These are phyloP conservation scores for Alca torda DNA, from an alignment of 2,797 vertebrate genomes.

Conservation along the genomic window DNA sequence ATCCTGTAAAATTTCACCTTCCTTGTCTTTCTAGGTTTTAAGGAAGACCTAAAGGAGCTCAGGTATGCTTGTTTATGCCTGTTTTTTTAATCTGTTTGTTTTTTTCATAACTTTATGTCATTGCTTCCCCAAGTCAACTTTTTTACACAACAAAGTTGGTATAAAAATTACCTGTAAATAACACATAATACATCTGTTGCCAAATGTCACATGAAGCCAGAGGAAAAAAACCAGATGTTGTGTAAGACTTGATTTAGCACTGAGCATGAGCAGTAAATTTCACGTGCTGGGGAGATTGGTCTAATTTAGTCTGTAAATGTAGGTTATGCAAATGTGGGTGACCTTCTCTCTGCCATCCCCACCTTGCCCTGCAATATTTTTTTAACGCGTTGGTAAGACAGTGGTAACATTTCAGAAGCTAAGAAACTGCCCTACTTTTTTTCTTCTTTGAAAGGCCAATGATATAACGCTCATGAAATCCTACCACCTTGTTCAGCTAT, in stretches of 20 bases:
- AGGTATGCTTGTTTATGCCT: constrained; percentile 71
- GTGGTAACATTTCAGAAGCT: constrained; percentile 7
- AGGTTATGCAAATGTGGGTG: constrained; percentile 52
- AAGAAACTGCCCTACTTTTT: constrained; percentile 31
- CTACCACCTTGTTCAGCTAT: not conserved
- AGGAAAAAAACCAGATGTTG: not conserved
- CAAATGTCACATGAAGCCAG: not conserved
- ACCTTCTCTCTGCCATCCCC: constrained; percentile 16
- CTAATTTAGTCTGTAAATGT: constrained; percentile 45
- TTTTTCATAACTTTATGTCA: not conserved
- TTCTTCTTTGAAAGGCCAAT: constrained; percentile 22
- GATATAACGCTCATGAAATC: not conserved
- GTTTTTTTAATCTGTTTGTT: not conserved
- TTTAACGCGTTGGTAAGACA: constrained; percentile 1
- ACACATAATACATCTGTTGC: not conserved
- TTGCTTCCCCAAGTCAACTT: not conserved
- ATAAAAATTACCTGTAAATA: constrained; percentile 20
- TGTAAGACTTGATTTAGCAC: constrained; percentile 28
- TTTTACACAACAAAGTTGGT: not conserved
- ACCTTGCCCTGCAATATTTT: constrained; percentile 26
- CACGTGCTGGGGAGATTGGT: not conserved
- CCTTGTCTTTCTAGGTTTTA: constrained; percentile 77
- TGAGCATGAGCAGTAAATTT: constrained; percentile 37
- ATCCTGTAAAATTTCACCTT: not conserved
- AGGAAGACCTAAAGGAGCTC: constrained; percentile 85